phyloP scores from a whole-genome alignment of 2,797 vertebrate genomes.

The Phalloptychus januarius region DNA sequence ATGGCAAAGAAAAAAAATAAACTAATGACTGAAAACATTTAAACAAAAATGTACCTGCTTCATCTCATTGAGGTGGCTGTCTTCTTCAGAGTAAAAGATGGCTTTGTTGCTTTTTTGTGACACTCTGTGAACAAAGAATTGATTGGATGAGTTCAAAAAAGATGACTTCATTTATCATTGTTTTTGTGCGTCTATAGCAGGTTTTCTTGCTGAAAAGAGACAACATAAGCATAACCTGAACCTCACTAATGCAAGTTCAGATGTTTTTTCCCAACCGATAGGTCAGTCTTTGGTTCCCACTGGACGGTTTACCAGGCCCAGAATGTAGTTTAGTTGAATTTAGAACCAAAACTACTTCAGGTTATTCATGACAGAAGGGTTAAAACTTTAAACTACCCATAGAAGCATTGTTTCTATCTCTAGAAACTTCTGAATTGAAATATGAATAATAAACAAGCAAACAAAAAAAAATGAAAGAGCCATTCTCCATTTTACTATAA shows the following conservation, averaged over 20 bases:
- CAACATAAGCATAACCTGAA: conserved; percentile 35
- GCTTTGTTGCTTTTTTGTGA: conserved; percentile 11
- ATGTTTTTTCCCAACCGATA: neutral
- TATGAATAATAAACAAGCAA: neutral
- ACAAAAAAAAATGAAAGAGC: too few species aligned
- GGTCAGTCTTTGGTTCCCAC: conserved; percentile 29
- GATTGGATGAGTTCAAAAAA: conserved; percentile 13
- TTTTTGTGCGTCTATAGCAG: conserved; percentile 15
- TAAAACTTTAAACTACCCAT: neutral
- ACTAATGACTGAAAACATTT: neutral
- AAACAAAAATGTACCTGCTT: conserved; percentile 1
- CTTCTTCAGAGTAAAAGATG: conserved; percentile 1
- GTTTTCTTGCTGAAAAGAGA: conserved; percentile 43
- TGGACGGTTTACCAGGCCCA: conserved; percentile 6
- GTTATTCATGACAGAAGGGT: neutral
- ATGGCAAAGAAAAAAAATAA: conserved; percentile 6
- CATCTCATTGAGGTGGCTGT: conserved; percentile 1
- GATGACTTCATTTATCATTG: conserved; percentile 13
- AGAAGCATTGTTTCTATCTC: neutral
- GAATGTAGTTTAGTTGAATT: neutral
- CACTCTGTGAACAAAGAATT: conserved; percentile 9
- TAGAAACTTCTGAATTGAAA: neutral
- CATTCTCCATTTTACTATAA: too few species aligned
- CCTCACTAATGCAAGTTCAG: conserved; percentile 37
- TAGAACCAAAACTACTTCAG: neutral